Base-by-base conservation (phyloP, 2,113 vertebrate species). In the Ahaetulla prasina region DNA sequence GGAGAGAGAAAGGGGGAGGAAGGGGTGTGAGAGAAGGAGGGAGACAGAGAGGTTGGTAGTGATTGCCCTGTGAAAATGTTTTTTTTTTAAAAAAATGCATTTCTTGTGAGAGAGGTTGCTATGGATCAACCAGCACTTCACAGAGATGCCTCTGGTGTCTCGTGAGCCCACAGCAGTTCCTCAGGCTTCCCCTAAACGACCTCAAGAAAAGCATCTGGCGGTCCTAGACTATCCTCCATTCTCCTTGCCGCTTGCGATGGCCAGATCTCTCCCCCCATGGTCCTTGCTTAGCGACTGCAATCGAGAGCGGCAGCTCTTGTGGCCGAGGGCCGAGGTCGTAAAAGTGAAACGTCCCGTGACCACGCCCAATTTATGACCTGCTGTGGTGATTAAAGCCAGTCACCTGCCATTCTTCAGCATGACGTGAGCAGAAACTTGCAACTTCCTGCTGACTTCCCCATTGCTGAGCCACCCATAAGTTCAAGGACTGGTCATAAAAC, bases 1-100 rank as follows among this genome's bases (percentile, higher is more conserved):
- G 2, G 27, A 16, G 87, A 18, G 50, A 9, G 30, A 1, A 14
- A 22, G 25, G 2, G 30, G 22, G 10, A 16, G 1, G 39, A 1
- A 68, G 2, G 0, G 10, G 3, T 0, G 3, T 1, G 16, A 2
- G 35, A 3, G 74, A 8, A 35, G 1, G 35, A 22, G 16, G 8
- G 2, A 74, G 68, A 39, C 2, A 20, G 35, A n/a, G 1, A 14
- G 27, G n/a, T n/a, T 16, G 4, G 30, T 14, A 39, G 68, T 22
- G 8, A 80, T 39, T 39, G 74, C 18, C 35, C 74, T 80, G 20
- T 80, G 18, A 43, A 80, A 39, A 74, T 35, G 14, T 2, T 30
- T 63, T n/a, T 63, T 74, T 74, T 35, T 8, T 1, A n/a, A 50
- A 50, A 50, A 50, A 50, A 74, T 35, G 16, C 14, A 74, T 35